Base-by-base conservation (phyloP, 2,888 invertebrate genomes). In the Leptinotarsa peninsularis region DNA sequence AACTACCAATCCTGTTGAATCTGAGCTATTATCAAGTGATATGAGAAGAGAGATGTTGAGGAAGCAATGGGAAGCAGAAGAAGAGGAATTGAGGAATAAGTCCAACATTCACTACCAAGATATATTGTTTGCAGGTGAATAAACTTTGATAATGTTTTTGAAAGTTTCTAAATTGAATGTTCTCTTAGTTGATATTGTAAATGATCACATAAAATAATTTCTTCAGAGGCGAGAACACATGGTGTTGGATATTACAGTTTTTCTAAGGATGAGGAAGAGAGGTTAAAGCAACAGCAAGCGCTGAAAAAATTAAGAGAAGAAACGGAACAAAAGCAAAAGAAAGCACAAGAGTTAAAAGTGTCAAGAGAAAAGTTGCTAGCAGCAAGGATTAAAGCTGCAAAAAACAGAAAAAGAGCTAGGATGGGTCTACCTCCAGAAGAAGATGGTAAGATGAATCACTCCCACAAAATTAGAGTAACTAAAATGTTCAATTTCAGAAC, bases 231-330 rank as follows among this genome's bases (percentile, higher is more conserved):
- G 0, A 91, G 98, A 77, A 92, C 93, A 15, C 98, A 98, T 86
- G 98, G 98, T 84, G 96, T 96, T 21, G 96, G 96, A 5, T 98
- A 96, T 89, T 98, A 94, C 88, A 92, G 94, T 27, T 98, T 98
- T 88, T 96, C 97, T 17, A 94, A 94, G 66, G 95, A 98, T 83
- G 96, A 96, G 82, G 90, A 91, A 3, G 92, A 93, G 83, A 92
- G 98, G 81, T 89, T 90, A 1, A 91, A 93, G 82, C 97, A 98
- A 88, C 95, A 97, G 90, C 93, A 93, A 70, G 93, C 93, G 81
- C 89, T 98, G 73, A 90, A 92, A 69, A 92, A 93, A 79, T 88
- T 93, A 49, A 91, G 97, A 0, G 89, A 91, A 76, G 93, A 94
- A 83, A 96, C 96, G 0, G 87, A 93, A 75, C 88, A 89, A 18